Evolutionary conservation across 1,140 invertebrate species (phyloP), one percentile per base, ranked within the genome.

Genomic region (Octopus sinensis): DNA sequence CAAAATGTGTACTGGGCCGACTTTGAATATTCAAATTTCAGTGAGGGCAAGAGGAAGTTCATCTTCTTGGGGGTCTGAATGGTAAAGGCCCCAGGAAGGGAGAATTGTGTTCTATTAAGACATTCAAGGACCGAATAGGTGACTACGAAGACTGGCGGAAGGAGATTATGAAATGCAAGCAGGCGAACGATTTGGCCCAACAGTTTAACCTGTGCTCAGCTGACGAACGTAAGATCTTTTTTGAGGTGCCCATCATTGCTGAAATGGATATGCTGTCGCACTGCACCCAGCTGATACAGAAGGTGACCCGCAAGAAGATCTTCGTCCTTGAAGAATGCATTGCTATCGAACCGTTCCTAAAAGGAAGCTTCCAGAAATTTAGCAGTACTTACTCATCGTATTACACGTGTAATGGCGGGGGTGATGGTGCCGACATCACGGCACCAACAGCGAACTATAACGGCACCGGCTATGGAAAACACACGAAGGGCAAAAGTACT

Each of bases 21-120:
- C 43, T 85, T 84, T 78, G 83, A 84, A 54, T 81, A 81, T 4
- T 82, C 82, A 80, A 81, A 81, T 17, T 76, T 79, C 68, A 80
- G 80, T 62, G 81, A 81, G 0, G 83, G 83, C 77, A 53, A 77
- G 6, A 71, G 80, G 4, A 82, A 84, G 53, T 56, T 82, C 4
- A 71, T 81, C 6, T 84, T 82, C 30, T 52, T 84, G 10, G 83
- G 83, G 4, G 73, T 84, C 68, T 84, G 4, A 84, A 84, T 53
- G 83, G 83, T 10, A 78, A 81, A 4, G 83, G 83, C 5, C 81
- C 83, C 0, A 80, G 80, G 79, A 82, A 81, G 51, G 83, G 83
- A 54, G 80, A 84, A 43, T 79, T 80, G 62, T 84, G 83, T 78
- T 54, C 82, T 6, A 81, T 84, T 7, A 84, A 84, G 79, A 81